Percentiles rank a stretch among this genome's conserved stretches.
Evolutionary conservation across 2,113 vertebrate species (phyloP).

Genomic region (Nannobrachium achirus): DNA sequence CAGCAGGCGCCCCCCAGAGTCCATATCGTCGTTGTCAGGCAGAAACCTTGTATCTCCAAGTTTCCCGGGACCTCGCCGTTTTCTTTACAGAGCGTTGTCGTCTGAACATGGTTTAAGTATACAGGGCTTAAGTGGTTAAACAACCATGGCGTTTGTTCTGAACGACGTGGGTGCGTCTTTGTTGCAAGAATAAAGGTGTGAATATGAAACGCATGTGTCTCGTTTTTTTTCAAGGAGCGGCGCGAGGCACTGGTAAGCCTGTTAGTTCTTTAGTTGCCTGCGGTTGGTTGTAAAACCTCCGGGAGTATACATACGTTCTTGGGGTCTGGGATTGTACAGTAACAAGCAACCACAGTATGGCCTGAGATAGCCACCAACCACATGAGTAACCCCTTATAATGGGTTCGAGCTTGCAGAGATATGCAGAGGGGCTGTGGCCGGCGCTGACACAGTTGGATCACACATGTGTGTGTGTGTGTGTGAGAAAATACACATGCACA

Average conservation of each 20-base stretch:
- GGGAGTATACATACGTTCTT: slow-evolving; percentile 24
- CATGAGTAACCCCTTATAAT: slow-evolving; percentile 63
- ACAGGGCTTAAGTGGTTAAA: too few species aligned
- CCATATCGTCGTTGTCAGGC: too few species aligned
- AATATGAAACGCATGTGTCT: slow-evolving; percentile 21
- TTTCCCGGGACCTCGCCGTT: too few species aligned
- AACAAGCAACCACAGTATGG: slow-evolving; percentile 63
- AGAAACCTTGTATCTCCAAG: too few species aligned
- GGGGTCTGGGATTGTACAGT: slow-evolving; percentile 26
- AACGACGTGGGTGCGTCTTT: too few species aligned
- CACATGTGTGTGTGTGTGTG: not conserved
- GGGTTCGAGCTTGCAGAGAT: slow-evolving; percentile 44
- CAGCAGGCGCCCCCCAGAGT: too few species aligned
- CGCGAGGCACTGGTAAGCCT: slow-evolving; percentile 8
- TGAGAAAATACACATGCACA: slow-evolving; percentile 38
- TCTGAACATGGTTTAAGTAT: too few species aligned
- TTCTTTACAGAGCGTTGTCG: too few species aligned
- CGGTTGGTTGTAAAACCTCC: slow-evolving; percentile 23
- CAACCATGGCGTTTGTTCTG: too few species aligned
- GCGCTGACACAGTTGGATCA: slow-evolving; percentile 19
- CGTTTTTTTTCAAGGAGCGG: not conserved
- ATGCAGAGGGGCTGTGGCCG: slow-evolving; percentile 31
- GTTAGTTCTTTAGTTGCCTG: not conserved
- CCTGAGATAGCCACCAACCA: slow-evolving; percentile 42
- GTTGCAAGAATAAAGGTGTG: slow-evolving; percentile 15